Percentiles rank a stretch among this genome's conserved stretches.
These are phyloP conservation scores for Agriotes lineatus DNA, from an alignment of 2,888 invertebrate species.

Conservation along the genomic window DNA sequence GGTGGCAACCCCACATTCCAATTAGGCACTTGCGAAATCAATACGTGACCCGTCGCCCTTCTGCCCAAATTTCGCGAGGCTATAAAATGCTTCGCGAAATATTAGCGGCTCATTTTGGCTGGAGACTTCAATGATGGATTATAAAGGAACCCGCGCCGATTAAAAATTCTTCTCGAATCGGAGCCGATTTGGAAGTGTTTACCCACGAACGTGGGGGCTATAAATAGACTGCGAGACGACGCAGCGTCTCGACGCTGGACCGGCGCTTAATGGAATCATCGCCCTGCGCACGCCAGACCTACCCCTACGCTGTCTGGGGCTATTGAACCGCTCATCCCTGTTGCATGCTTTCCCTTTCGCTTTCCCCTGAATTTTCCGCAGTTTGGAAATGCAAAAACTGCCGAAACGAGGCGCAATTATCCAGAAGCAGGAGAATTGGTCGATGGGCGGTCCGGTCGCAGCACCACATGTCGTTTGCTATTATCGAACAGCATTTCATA, in stretches of 20 bases:
- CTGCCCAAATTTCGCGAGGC: background rate
- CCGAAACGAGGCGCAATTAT: background rate
- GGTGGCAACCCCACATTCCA: constrained; percentile 60
- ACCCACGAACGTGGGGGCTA: constrained; percentile 23
- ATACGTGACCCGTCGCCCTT: constrained; percentile 7
- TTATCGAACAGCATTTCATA: constrained; percentile 41
- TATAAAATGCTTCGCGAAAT: background rate
- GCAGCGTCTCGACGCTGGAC: constrained; percentile 56
- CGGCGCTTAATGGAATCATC: constrained; percentile 49
- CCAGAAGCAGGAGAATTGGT: constrained; percentile 18
- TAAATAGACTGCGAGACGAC: constrained; percentile 38
- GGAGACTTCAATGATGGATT: constrained; percentile 51
- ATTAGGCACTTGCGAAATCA: constrained; percentile 30
- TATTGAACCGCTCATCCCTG: constrained; percentile 50
- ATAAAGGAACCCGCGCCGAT: constrained; percentile 44
- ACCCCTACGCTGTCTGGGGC: constrained; percentile 55
- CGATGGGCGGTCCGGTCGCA: constrained; percentile 23
- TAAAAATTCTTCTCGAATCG: constrained; percentile 30
- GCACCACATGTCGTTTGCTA: constrained; percentile 25
- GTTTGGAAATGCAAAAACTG: background rate
- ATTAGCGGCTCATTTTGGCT: background rate
- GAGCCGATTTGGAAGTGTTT: constrained; percentile 14
- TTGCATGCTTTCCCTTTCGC: constrained; percentile 43
- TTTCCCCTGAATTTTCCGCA: constrained; percentile 29
- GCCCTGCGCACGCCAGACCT: constrained; percentile 56